These are phyloP conservation scores for Drosophila birchii DNA, from an alignment of 2,888 invertebrate genomes.

Conservation along the genomic window DNA sequence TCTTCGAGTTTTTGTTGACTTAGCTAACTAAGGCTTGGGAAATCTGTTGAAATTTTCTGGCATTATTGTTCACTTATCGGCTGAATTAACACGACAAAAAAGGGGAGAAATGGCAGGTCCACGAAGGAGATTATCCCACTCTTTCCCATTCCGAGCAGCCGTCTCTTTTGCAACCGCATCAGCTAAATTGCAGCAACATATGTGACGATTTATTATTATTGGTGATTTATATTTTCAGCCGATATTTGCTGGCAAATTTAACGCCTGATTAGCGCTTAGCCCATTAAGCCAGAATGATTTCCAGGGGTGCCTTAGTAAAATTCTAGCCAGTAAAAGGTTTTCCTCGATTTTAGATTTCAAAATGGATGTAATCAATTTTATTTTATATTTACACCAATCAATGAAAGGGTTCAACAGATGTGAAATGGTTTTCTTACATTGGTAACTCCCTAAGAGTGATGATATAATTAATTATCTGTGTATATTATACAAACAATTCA, in stretches of 20 bases:
- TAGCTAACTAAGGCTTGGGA: constrained; percentile 45
- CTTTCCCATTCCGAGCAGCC: constrained; percentile 18
- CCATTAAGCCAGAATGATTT: constrained; percentile 42
- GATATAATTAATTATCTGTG: not conserved
- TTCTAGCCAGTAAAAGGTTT: not conserved
- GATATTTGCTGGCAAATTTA: constrained; percentile 55
- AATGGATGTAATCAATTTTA: not conserved
- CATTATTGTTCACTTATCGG: constrained; percentile 83
- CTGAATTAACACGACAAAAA: constrained; percentile 78
- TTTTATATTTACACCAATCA: not conserved
- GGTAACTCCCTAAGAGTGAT: not conserved
- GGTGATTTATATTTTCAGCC: constrained; percentile 33
- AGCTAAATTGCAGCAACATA: constrained; percentile 76
- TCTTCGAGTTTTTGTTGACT: constrained; percentile 35
- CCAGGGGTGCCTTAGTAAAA: not conserved
- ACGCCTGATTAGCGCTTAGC: constrained; percentile 60
- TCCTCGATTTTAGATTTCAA: not conserved
- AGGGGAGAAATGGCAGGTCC: constrained; percentile 41
- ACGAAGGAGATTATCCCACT: constrained; percentile 10
- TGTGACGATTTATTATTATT: constrained; percentile 73
- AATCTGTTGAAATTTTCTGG: constrained; percentile 55
- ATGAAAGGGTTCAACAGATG: not conserved
- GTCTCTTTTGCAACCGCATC: constrained; percentile 54
- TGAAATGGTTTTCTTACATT: not conserved
- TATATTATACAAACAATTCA: not conserved